These are phyloP conservation scores for Eutrigla gurnardus DNA, from an alignment of 2,797 vertebrate genomes.

Conservation along the genomic window DNA sequence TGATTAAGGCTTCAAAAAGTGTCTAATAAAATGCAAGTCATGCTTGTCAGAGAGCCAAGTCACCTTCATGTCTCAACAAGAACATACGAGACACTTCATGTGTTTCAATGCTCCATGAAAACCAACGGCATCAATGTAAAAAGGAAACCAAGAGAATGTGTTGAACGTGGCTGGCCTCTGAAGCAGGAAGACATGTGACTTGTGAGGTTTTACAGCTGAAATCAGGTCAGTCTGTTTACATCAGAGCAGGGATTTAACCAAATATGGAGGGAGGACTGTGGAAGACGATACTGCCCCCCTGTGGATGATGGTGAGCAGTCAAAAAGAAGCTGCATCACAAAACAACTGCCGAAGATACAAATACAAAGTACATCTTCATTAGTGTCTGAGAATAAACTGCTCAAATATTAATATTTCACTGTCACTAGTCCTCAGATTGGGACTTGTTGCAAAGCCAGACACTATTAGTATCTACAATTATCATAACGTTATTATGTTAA, in stretches of 20 bases:
- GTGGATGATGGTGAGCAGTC: conserved; percentile 45
- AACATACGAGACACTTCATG: not conserved
- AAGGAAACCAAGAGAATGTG: not conserved
- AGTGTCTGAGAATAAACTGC: not conserved
- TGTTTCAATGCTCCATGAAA: not conserved
- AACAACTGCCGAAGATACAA: not conserved
- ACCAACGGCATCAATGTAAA: not conserved
- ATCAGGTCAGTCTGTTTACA: conserved; percentile 78
- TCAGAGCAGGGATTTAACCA: conserved; percentile 64
- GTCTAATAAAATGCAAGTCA: not conserved
- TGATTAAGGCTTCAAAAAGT: not conserved
- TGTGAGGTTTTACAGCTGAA: conserved; percentile 60
- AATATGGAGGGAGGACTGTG: conserved; percentile 9
- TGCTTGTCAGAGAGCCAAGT: not conserved
- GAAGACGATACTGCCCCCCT: conserved; percentile 38
- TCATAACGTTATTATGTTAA: not conserved
- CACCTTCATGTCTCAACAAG: not conserved
- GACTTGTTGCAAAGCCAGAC: not conserved
- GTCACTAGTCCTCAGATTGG: not conserved
- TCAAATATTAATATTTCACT: not conserved
- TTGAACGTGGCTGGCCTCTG: not conserved
- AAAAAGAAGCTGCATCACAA: not conserved
- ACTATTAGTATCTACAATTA: not conserved
- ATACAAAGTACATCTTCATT: too few species aligned
- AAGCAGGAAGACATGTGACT: conserved; percentile 40